Percentiles rank a stretch among this genome's conserved stretches.
These are phyloP conservation scores for Oscheius sp. DNA, from an alignment of 1,140 invertebrate species.

Conservation along the genomic window DNA sequence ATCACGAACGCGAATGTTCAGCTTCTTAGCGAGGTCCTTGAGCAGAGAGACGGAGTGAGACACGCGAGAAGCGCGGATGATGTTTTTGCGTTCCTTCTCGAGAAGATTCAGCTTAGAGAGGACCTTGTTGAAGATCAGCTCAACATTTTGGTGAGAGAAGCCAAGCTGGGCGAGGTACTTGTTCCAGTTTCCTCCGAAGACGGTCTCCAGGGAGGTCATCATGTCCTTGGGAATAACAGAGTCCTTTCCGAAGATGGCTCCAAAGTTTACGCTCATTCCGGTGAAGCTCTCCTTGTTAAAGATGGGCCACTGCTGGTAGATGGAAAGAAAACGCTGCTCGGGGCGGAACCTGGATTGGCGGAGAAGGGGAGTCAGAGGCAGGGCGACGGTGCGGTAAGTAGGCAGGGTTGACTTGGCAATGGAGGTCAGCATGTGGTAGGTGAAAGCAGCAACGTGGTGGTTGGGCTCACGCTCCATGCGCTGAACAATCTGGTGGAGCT, in stretches of 20 bases:
- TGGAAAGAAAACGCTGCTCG: constrained; percentile 5
- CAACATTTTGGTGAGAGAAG: constrained; percentile 41
- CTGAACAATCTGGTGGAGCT: constrained; percentile 43
- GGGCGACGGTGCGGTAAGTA: constrained; percentile 17
- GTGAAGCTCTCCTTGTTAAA: constrained; percentile 24
- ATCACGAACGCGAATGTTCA: constrained; percentile 27
- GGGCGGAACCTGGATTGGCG: constrained; percentile 6
- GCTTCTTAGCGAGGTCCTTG: constrained; percentile 30
- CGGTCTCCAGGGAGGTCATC: constrained; percentile 26
- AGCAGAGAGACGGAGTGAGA: constrained; percentile 14
- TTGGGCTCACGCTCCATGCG: constrained; percentile 48
- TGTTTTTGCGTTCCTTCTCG: constrained; percentile 12
- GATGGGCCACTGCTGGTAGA: constrained; percentile 15
- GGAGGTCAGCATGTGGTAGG: constrained; percentile 17
- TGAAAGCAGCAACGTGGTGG: constrained; percentile 55
- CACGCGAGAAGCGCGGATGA: constrained; percentile 11
- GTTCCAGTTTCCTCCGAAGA: constrained; percentile 43
- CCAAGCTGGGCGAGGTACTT: constrained; percentile 41
- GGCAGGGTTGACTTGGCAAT: constrained; percentile 20
- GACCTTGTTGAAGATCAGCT: constrained; percentile 39
- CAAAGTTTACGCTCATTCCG: constrained; percentile 32
- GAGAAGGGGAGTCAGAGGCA: constrained; percentile 11
- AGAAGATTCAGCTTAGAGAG: constrained; percentile 4
- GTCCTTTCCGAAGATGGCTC: constrained; percentile 41
- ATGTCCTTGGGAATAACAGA: constrained; percentile 44